A percentile compares a stretch with the other conserved stretches of the same genome.
These are phyloP conservation scores for Anneissia japonica DNA, from an alignment of 35 echinoderm and acorn worm genomes.

Conservation along the genomic window DNA sequence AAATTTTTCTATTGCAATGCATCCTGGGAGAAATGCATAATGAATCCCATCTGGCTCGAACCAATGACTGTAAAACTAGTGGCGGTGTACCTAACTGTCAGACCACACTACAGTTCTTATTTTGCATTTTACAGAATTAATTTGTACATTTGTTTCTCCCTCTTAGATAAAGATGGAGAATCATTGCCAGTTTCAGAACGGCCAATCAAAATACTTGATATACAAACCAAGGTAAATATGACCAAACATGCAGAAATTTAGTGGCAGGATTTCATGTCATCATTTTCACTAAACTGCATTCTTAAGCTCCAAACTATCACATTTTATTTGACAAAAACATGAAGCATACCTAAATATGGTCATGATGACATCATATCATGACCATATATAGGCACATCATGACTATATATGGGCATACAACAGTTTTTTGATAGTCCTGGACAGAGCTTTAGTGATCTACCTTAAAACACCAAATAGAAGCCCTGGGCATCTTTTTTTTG, in stretches of 20 bases:
- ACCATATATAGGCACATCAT: too few relatives aligned
- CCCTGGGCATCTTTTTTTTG: too few relatives aligned
- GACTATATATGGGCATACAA: too few relatives aligned
- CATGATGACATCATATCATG: too few relatives aligned
- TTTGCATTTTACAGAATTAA: not conserved
- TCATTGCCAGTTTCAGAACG: slow-evolving; percentile 22
- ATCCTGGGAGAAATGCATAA: not conserved
- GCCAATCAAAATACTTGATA: slow-evolving; percentile 63
- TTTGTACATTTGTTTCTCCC: not conserved
- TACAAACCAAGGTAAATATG: slow-evolving; percentile 68
- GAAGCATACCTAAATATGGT: too few relatives aligned
- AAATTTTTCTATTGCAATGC: not conserved
- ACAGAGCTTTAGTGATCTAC: too few relatives aligned
- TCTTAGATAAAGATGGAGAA: slow-evolving; percentile 63
- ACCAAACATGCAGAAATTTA: not conserved
- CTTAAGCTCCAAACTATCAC: not conserved
- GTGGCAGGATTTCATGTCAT: not conserved
- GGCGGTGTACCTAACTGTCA: not conserved
- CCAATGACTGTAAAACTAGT: not conserved
- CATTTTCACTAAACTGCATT: not conserved
- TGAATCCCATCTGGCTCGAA: not conserved
- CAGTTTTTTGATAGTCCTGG: too few relatives aligned
- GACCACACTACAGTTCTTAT: too few relatives aligned
- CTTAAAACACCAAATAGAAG: too few relatives aligned
- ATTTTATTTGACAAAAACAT: too few relatives aligned